These are phyloP conservation scores for Dicerorhinus sumatrensis DNA, from an alignment of 2,113 vertebrate species.

Conservation along the genomic window DNA sequence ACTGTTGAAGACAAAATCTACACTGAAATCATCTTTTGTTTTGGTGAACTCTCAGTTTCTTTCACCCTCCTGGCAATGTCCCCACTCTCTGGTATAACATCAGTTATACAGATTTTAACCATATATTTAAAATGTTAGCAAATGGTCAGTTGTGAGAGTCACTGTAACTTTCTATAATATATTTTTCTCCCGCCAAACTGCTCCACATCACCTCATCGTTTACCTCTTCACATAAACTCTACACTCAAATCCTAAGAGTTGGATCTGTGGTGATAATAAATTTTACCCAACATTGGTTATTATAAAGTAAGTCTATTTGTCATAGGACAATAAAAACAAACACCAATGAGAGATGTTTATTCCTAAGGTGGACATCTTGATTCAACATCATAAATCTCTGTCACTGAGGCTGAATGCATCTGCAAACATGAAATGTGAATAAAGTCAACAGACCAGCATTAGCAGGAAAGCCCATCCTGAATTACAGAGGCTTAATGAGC, in stretches of 20 bases:
- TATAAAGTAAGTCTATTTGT: background rate
- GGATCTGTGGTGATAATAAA: background rate
- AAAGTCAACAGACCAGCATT: background rate
- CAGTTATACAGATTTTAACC: background rate
- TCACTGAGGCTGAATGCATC: background rate
- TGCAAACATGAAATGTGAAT: background rate
- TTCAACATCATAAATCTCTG: background rate
- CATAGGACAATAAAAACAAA: background rate
- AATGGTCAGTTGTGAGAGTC: conserved; percentile 9
- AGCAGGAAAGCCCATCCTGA: background rate
- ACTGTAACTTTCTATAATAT: background rate
- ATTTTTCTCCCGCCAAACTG: background rate
- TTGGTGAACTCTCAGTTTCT: background rate
- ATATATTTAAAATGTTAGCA: background rate
- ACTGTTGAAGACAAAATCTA: background rate
- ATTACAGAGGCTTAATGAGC: background rate
- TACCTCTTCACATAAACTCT: background rate
- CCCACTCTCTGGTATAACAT: background rate
- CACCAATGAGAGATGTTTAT: background rate
- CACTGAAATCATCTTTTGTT: background rate
- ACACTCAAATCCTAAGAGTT: background rate
- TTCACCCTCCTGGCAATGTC: background rate
- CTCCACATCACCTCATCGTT: background rate
- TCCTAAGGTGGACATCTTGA: background rate
- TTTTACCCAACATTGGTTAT: background rate